Base-by-base conservation (phyloP, 2,113 vertebrate species). In the Nothobranchius kuhntae region DNA sequence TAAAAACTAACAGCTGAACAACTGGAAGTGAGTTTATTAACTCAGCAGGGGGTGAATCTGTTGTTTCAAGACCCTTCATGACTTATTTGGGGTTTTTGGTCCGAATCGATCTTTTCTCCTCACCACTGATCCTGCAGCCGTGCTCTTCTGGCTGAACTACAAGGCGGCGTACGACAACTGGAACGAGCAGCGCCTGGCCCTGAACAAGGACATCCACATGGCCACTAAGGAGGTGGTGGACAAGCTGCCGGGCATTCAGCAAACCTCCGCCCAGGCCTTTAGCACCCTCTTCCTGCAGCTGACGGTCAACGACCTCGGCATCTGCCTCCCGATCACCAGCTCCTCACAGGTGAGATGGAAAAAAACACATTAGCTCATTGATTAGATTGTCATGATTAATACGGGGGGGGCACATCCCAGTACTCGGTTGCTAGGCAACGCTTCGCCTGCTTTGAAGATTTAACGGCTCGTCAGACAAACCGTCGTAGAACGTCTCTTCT, bases 101-200 rank as follows among this genome's bases (percentile, higher is more conserved):
- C 38, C 1, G n/a, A 15, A 56, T 53, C 30, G 51, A 6, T 14
- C 4, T 2, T 14, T 64, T 1, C 42, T 0, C 0, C 14, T 36
- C 0, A 6, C 53, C 8, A 0, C 14, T 61, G 61, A n/a, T 13
- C 38, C 66, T 61, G 75, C 88, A 99, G 97, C 98, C 83, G 98
- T 99, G 45, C 94, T 99, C 0, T 99, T 99, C 84, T 99, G 98
- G 98, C 93, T 99, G 80, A 99, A 99, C 89, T 99, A 99, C 89
- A 99, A 99, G 71, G 98, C 97, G 11, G 98, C 98, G 0, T 99
- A 99, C 55, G 97, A 99, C 87, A 98, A 98, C 84, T 99, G 98
- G 98, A 99, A 99, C 42, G 97, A 99, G 69, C 97, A 99, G 85
- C 93, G 97, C 35, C 71, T 99, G 95, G 97, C 97, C 61, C 92